These are phyloP conservation scores for Operophtera brumata DNA, from an alignment of 2,888 invertebrate species.

Conservation along the genomic window DNA sequence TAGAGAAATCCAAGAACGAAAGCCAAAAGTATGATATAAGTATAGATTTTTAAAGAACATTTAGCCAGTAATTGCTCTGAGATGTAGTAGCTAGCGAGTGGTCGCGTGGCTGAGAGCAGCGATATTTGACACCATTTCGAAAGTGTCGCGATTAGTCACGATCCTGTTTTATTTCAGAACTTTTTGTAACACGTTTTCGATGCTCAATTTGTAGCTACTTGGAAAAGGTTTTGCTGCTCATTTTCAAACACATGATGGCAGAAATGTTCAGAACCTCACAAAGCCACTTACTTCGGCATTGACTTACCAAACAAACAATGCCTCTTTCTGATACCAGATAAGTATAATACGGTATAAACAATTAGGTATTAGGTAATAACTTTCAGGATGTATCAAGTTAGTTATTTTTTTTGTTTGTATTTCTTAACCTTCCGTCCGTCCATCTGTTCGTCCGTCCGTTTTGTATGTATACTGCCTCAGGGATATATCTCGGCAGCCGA, in stretches of 20 bases:
- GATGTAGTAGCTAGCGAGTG: not conserved
- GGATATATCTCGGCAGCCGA: no score
- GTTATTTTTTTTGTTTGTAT: no score
- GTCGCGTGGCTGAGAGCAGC: not conserved
- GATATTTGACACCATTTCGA: constrained; percentile 8
- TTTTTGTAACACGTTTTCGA: constrained; percentile 7
- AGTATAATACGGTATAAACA: no score
- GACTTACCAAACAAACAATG: no score
- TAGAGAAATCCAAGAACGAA: not conserved
- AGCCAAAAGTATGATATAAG: constrained; percentile 1
- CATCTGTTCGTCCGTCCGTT: no score
- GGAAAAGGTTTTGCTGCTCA: not conserved
- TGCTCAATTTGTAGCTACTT: not conserved
- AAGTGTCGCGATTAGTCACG: constrained; percentile 9
- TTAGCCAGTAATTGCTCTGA: not conserved
- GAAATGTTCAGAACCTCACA: not conserved
- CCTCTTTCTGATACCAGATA: no score
- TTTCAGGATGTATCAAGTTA: no score
- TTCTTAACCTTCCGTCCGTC: no score
- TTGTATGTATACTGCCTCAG: no score
- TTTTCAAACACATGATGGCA: not conserved
- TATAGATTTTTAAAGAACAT: constrained; percentile 2
- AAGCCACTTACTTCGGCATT: no score
- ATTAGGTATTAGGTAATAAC: no score
- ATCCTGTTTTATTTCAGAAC: not conserved